phyloP scores from a whole-genome alignment of 1,140 invertebrate genomes.

The Tigriopus japonicus region DNA sequence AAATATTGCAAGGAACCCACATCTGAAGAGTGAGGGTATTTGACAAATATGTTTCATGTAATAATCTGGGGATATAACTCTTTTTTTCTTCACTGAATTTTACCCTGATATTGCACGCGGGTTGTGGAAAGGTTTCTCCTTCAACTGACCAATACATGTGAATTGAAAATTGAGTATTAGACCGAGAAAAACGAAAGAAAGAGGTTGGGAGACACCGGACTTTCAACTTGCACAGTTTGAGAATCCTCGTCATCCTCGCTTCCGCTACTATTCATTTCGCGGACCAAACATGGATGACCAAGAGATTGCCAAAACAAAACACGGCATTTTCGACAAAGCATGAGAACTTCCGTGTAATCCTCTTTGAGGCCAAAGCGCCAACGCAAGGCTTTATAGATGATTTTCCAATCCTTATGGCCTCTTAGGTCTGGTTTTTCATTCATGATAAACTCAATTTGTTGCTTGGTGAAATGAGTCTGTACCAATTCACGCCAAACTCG shows the following conservation, averaged over 20 bases:
- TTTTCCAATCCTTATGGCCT: background rate
- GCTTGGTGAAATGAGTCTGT: conserved; percentile 11
- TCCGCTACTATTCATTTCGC: background rate
- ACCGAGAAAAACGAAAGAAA: conserved; percentile 12
- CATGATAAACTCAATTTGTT: conserved; percentile 9
- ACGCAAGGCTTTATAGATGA: conserved; percentile 3
- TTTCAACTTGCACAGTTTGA: background rate
- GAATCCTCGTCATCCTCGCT: background rate
- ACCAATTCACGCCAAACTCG: conserved; percentile 10
- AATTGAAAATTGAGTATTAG: background rate
- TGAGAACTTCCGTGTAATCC: background rate
- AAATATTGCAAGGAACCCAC: too few species aligned
- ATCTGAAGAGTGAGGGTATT: too few species aligned
- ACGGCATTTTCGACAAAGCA: conserved; percentile 6
- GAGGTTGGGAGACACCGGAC: background rate
- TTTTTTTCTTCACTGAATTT: too few species aligned
- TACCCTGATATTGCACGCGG: too few species aligned
- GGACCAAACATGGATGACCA: conserved; percentile 4
- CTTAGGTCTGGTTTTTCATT: background rate
- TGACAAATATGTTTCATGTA: too few species aligned
- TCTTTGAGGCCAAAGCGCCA: conserved; percentile 4
- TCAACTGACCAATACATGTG: too few species aligned
- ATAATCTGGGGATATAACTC: too few species aligned
- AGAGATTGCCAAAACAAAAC: conserved; percentile 3
- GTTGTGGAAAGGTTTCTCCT: too few species aligned